Conservation (phyloP, 2,113 vertebrate species). For the Panthera uncia region DNA sequence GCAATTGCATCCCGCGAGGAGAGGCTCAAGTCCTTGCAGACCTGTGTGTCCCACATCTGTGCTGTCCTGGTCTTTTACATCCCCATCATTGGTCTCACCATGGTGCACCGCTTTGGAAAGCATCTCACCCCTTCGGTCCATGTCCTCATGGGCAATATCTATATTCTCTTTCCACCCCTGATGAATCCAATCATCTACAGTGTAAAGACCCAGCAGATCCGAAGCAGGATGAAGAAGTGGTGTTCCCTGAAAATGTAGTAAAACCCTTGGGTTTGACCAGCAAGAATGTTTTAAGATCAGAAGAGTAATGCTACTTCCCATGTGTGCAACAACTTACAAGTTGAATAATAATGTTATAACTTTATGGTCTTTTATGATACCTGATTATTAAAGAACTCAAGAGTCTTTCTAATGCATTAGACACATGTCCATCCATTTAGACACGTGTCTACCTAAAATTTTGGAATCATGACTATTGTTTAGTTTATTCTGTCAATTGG, state of each 20-base stretch:
- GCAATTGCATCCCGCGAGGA: slow-evolving; percentile 22
- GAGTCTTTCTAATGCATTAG: neutral
- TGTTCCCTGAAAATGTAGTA: neutral
- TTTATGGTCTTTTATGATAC: neutral
- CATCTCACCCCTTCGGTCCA: slow-evolving; percentile 59
- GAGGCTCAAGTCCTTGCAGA: slow-evolving; percentile 68
- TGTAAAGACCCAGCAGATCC: slow-evolving; percentile 45
- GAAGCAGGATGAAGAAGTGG: neutral
- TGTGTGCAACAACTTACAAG: neutral
- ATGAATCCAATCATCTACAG: slow-evolving; percentile 67
- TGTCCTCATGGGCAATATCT: slow-evolving; percentile 65
- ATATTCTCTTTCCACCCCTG: slow-evolving; percentile 56
- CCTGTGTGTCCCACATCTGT: slow-evolving; percentile 64
- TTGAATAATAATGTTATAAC: neutral
- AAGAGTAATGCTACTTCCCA: neutral
- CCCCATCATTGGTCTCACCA: slow-evolving; percentile 69
- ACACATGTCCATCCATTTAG: neutral
- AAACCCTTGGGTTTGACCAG: neutral
- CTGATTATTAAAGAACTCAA: neutral
- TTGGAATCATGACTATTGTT: neutral
- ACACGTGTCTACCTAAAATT: neutral
- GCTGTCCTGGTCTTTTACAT: slow-evolving; percentile 71
- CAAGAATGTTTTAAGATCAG: neutral
- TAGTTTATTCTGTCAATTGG: neutral
- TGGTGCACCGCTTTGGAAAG: slow-evolving; percentile 67